Evolutionary conservation across 2,113 vertebrate genomes (phyloP).

Genomic region (Ptyas mucosa): DNA sequence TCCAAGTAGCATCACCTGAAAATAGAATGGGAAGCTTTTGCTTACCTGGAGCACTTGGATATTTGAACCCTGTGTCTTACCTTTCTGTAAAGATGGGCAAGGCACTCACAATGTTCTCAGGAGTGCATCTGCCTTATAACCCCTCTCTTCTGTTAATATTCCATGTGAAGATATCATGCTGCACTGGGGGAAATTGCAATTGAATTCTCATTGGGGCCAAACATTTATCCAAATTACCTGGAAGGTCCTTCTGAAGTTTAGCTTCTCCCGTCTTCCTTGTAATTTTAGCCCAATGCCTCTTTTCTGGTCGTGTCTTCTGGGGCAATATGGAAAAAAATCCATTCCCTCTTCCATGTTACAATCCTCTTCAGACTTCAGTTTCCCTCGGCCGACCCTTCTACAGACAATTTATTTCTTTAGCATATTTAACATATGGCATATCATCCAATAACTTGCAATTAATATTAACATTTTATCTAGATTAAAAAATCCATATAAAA

Average conservation of each 20-base stretch:
- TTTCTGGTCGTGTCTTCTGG: not conserved
- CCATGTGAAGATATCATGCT: not conserved
- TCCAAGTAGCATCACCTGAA: not conserved
- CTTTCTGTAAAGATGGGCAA: not conserved
- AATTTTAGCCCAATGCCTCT: not conserved
- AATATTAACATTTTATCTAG: no score
- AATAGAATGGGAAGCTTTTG: not conserved
- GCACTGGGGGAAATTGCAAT: not conserved
- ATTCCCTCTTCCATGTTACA: not conserved
- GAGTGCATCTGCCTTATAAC: not conserved
- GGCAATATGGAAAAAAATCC: not conserved
- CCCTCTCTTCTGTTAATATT: not conserved
- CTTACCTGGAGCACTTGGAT: not conserved
- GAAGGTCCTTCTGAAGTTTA: not conserved
- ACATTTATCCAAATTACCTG: not conserved
- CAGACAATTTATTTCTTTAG: no score
- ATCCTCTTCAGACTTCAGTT: not conserved
- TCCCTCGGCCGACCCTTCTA: not conserved
- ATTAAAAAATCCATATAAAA: no score
- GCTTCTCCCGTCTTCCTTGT: not conserved
- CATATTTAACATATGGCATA: no score
- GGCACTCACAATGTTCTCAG: no score
- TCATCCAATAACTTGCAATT: no score
- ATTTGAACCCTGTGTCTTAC: not conserved
- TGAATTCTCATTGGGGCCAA: not conserved